Conservation (phyloP, 2,797 vertebrate species). For the Trachurus trachurus region DNA sequence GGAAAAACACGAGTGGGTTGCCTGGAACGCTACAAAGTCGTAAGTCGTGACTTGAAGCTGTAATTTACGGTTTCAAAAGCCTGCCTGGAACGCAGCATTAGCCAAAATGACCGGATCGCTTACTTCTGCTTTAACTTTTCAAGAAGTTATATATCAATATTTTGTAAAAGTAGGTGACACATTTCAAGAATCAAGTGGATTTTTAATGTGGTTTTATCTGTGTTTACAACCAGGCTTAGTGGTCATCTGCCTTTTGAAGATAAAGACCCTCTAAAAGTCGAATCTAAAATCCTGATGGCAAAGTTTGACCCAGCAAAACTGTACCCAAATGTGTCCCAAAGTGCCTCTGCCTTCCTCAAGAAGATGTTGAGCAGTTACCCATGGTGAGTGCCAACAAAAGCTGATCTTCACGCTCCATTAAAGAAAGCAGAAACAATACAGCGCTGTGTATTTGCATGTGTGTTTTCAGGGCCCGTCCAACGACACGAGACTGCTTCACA, state of each 20-base stretch:
- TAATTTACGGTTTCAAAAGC: too few relatives aligned
- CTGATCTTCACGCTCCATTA: not conserved
- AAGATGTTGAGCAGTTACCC: slow-evolving; percentile 94
- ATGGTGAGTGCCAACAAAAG: slow-evolving; percentile 85
- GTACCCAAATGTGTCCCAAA: slow-evolving; percentile 96
- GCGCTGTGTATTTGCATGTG: not conserved
- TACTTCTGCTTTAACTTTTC: not conserved
- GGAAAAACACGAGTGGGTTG: too few relatives aligned
- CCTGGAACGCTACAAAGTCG: too few relatives aligned
- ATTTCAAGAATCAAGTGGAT: not conserved
- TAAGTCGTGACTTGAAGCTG: too few relatives aligned
- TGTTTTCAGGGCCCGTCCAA: slow-evolving; percentile 90
- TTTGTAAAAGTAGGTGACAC: not conserved
- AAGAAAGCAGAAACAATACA: not conserved
- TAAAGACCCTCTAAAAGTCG: slow-evolving; percentile 87
- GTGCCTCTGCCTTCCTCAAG: slow-evolving; percentile 93
- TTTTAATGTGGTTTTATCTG: not conserved
- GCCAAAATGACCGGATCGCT: too few relatives aligned
- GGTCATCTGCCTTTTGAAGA: slow-evolving; percentile 94
- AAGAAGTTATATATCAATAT: not conserved
- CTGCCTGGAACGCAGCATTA: too few relatives aligned
- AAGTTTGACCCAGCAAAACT: slow-evolving; percentile 94
- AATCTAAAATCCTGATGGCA: slow-evolving; percentile 92
- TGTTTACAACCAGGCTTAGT: slow-evolving; percentile 89
- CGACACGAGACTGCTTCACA: slow-evolving; percentile 92